phyloP scores from a whole-genome alignment of 2,113 vertebrate genomes.

The Forbesichthys agassizii region DNA sequence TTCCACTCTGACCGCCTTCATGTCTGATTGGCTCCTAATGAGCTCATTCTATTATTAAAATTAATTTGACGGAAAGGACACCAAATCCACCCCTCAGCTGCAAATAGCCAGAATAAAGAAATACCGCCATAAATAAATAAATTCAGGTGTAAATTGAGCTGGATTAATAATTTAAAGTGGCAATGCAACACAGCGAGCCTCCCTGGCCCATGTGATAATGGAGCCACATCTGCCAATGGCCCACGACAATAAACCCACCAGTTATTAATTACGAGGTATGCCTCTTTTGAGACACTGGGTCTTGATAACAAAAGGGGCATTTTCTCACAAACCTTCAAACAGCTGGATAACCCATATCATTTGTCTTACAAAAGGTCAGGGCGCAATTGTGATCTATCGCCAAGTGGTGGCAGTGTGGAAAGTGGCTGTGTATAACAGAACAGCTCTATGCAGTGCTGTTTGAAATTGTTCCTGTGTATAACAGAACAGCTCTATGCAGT shows the following conservation, averaged over 20 bases:
- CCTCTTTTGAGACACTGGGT: slow-evolving; percentile 16
- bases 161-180: slow-evolving; percentile 77
- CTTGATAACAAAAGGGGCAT: neutral
- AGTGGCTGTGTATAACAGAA: neutral
- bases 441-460: no score
- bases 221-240: slow-evolving; percentile 55
- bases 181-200: slow-evolving; percentile 46
- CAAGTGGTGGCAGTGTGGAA: neutral
- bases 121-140: slow-evolving; percentile 73
- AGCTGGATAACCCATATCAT: slow-evolving; percentile 6
- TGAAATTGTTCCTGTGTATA: no score
- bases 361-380: slow-evolving; percentile 26
- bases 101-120: slow-evolving; percentile 67
- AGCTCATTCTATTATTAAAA: slow-evolving; percentile 82
- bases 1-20: slow-evolving; percentile 66
- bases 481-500: no score
- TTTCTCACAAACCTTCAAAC: neutral
- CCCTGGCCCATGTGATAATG: slow-evolving; percentile 45
- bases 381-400: slow-evolving; percentile 2
- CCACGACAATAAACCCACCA: slow-evolving; percentile 45
- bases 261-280: slow-evolving; percentile 45
- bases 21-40: slow-evolving; percentile 81
- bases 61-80: slow-evolving; percentile 69
- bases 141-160: slow-evolving; percentile 73
- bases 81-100: slow-evolving; percentile 37